Conservation (phyloP, 2,888 invertebrate genomes). For the Caradrina kadenii region DNA sequence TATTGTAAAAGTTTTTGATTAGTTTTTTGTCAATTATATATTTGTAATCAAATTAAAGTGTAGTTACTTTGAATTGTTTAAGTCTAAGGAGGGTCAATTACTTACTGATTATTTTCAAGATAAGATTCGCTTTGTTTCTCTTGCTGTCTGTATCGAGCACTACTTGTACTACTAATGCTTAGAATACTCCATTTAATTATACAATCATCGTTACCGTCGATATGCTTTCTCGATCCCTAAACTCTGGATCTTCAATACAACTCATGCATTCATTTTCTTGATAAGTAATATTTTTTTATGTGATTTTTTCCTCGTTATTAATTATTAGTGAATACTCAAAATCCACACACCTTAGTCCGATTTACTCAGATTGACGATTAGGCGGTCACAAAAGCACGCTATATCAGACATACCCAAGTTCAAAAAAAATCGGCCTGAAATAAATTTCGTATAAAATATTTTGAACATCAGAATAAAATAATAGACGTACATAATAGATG, state of each 20-base stretch:
- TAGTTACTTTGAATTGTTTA: slow-evolving; percentile 89
- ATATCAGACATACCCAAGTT: slow-evolving; percentile 17
- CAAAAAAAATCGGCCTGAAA: slow-evolving; percentile 20
- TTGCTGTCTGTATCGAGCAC: slow-evolving; percentile 66
- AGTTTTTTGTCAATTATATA: slow-evolving; percentile 90
- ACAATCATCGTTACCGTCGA: slow-evolving; percentile 44
- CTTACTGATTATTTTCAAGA: slow-evolving; percentile 83
- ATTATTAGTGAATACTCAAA: slow-evolving; percentile 35
- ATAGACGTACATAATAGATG: slow-evolving; percentile 83
- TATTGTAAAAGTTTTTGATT: slow-evolving; percentile 84
- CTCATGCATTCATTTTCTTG: slow-evolving; percentile 35
- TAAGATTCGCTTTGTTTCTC: slow-evolving; percentile 78
- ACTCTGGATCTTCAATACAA: slow-evolving; percentile 42
- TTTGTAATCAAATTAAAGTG: slow-evolving; percentile 83
- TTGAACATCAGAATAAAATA: slow-evolving; percentile 64
- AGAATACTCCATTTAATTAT: slow-evolving; percentile 56
- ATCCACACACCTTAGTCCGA: slow-evolving; percentile 28
- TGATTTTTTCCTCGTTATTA: slow-evolving; percentile 31
- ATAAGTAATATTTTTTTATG: slow-evolving; percentile 21
- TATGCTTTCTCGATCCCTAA: slow-evolving; percentile 42
- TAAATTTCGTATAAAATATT: slow-evolving; percentile 48
- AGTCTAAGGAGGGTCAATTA: slow-evolving; percentile 90
- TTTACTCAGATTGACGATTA: slow-evolving; percentile 30
- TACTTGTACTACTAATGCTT: slow-evolving; percentile 59
- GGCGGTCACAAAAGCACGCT: slow-evolving; percentile 32